Percentiles rank a stretch among this genome's conserved stretches.
These are phyloP conservation scores for Pomatorhinus ruficollis DNA, from an alignment of 2,113 vertebrate genomes.

Conservation along the genomic window DNA sequence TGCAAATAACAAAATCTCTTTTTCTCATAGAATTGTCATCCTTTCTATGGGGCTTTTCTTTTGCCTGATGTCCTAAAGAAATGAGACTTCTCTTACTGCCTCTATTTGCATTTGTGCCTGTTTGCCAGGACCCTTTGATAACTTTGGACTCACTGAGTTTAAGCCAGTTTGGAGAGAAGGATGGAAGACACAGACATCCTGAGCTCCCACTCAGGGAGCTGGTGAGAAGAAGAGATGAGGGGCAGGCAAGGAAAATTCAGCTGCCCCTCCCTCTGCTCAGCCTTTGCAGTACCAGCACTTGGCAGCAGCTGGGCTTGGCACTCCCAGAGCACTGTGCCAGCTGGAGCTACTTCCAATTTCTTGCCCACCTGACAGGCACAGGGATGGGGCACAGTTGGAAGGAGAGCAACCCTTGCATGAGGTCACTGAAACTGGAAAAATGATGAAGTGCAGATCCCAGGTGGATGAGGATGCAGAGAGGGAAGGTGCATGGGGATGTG, in stretches of 20 bases:
- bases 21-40: not conserved
- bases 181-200: rapidly evolving
- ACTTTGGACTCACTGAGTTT: not conserved
- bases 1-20: not conserved
- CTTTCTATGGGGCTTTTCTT: not conserved
- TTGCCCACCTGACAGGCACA: not conserved
- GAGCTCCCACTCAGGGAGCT: not conserved
- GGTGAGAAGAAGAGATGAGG: not conserved
- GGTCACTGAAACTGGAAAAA: not conserved
- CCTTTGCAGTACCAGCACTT: not conserved
- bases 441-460: rapidly evolving
- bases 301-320: not conserved
- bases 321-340: not conserved
- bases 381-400: rapidly evolving
- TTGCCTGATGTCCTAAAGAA: not conserved
- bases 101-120: not conserved
- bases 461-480: not conserved
- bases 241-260: not conserved
- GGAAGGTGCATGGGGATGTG: not conserved
- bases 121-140: not conserved
- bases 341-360: not conserved
- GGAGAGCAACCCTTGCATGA: not conserved
- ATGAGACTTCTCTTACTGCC: not conserved
- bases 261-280: not conserved
- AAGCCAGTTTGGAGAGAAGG: not conserved